phyloP scores from a whole-genome alignment of 2,113 vertebrate species.

The Procavia capensis region DNA sequence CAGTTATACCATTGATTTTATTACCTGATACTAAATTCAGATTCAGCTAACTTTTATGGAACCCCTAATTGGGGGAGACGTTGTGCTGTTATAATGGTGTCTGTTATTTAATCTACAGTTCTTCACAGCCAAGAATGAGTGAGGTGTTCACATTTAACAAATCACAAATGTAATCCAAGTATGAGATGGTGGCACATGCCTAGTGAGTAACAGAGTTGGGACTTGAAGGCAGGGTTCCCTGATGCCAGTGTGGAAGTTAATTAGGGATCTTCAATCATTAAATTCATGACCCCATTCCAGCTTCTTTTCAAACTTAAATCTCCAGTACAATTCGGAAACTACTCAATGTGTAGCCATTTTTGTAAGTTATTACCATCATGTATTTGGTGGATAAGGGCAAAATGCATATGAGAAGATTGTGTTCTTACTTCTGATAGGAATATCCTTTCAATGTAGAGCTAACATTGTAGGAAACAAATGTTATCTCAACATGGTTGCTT shows the following conservation, averaged over 20 bases:
- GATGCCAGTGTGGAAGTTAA: neutral
- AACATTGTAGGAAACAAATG: neutral
- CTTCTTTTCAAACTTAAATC: neutral
- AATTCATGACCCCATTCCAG: neutral
- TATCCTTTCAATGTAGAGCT: neutral
- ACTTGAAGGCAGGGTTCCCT: neutral
- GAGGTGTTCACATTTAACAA: neutral
- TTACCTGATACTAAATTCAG: neutral
- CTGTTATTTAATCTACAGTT: neutral
- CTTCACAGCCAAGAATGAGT: neutral
- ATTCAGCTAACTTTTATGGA: conserved; percentile 13
- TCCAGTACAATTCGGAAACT: neutral
- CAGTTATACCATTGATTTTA: conserved; percentile 35
- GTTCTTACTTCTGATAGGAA: neutral
- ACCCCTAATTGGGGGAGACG: neutral
- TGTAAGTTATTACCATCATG: neutral
- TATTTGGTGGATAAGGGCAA: neutral
- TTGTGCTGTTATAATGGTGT: neutral
- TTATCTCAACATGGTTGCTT: neutral
- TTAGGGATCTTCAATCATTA: neutral
- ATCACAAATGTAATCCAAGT: neutral
- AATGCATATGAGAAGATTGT: neutral
- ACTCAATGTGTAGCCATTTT: neutral
- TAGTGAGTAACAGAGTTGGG: neutral
- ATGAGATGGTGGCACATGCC: neutral